Conservation (phyloP, 2,888 invertebrate species). For the Conomelus anceps region DNA sequence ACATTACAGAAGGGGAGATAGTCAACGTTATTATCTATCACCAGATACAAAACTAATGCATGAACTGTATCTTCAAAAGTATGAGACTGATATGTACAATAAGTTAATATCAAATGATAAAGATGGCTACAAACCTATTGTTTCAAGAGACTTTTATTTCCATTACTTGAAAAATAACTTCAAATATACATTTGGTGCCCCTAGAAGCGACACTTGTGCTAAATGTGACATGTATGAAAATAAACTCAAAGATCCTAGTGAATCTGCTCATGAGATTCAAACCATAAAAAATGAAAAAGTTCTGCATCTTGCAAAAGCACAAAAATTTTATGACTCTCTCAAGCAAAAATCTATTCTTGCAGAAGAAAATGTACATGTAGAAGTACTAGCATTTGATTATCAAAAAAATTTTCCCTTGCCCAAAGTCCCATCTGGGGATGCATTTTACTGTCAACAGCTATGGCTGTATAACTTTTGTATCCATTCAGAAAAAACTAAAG, state of each 20-base stretch:
- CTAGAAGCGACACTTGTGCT: conserved; percentile 21
- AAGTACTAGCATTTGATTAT: conserved; percentile 26
- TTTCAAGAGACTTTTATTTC: conserved; percentile 22
- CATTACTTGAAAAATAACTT: conserved; percentile 20
- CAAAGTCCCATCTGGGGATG: conserved; percentile 30
- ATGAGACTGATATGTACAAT: conserved; percentile 13
- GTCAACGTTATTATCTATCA: conserved; percentile 10
- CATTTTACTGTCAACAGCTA: conserved; percentile 29
- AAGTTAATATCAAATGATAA: conserved; percentile 15
- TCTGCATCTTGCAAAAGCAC: conserved; percentile 15
- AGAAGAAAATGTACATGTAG: neutral
- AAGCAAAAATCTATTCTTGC: conserved; percentile 12
- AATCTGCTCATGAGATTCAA: neutral
- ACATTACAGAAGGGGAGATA: conserved; percentile 16
- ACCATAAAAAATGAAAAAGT: conserved; percentile 10
- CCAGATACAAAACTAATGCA: conserved; percentile 16
- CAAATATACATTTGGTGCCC: conserved; percentile 20
- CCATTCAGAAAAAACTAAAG: conserved; percentile 28
- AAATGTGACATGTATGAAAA: conserved; percentile 21
- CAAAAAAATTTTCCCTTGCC: conserved; percentile 32
- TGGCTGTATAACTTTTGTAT: conserved; percentile 26
- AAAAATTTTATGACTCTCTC: conserved; percentile 6
- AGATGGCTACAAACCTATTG: conserved; percentile 13
- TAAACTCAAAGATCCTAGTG: neutral
- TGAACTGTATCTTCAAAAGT: conserved; percentile 5